These are phyloP conservation scores for Drosophila sproati DNA, from an alignment of 1,140 invertebrate genomes.

Conservation along the genomic window DNA sequence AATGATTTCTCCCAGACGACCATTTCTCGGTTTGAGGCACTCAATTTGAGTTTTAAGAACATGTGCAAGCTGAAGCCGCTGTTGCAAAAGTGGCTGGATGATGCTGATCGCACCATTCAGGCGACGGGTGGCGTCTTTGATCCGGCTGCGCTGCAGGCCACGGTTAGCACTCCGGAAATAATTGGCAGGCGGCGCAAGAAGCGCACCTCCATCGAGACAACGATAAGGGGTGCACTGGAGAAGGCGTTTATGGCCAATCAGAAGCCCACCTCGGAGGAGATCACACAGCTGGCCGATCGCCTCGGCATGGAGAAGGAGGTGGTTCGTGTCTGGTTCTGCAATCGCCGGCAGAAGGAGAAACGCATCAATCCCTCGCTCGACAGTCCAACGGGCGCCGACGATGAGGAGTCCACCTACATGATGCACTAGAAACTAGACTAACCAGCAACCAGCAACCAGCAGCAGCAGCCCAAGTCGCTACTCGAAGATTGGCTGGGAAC, in stretches of 20 bases:
- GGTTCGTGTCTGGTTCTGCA: constrained; percentile 98
- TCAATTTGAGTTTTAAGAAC: constrained; percentile 99
- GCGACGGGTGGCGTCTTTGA: constrained; percentile 87
- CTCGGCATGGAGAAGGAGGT: constrained; percentile 99
- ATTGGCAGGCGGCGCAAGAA: constrained; percentile 97
- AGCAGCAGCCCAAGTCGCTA: neutral
- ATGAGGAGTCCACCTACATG: constrained; percentile 78
- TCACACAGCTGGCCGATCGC: constrained; percentile 94
- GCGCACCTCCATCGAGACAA: constrained; percentile 98
- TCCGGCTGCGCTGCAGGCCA: constrained; percentile 91
- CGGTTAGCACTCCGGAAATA: constrained; percentile 92
- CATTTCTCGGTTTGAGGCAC: constrained; percentile 98
- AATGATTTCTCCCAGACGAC: constrained; percentile 99
- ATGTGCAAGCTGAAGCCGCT: constrained; percentile 99
- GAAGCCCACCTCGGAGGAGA: constrained; percentile 98
- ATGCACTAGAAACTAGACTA: constrained; percentile 54
- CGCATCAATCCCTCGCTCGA: constrained; percentile 90
- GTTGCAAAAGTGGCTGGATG: constrained; percentile 98
- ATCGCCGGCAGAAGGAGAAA: constrained; percentile 96
- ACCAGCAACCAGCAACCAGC: too few relatives aligned
- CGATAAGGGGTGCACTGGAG: constrained; percentile 95
- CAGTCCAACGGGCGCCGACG: constrained; percentile 78
- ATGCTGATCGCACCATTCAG: constrained; percentile 95
- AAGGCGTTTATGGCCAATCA: constrained; percentile 97
- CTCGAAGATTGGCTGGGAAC: constrained; percentile 32